Conservation (phyloP, 2,797 vertebrate genomes). For the Lithobates sylvaticus region DNA sequence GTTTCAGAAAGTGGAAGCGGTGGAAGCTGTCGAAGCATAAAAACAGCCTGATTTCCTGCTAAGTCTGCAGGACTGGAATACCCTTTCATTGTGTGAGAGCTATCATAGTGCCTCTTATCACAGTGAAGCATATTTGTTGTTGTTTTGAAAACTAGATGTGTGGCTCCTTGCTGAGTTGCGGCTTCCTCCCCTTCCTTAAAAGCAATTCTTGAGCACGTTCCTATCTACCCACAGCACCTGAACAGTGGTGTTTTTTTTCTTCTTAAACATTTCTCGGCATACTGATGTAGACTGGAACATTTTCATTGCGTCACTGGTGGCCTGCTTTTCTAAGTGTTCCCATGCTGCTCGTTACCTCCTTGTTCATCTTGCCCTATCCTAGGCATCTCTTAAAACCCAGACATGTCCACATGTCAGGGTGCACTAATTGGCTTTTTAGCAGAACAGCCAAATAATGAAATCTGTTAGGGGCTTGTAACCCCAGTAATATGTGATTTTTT, state of each 20-base stretch:
- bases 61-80: conserved; percentile 13
- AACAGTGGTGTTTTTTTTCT: background rate
- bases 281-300: background rate
- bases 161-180: conserved; percentile 24
- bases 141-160: conserved; percentile 36
- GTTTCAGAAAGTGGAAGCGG: conserved; percentile 5
- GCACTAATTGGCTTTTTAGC: background rate
- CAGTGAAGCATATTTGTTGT: conserved; percentile 47
- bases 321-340: conserved; percentile 15
- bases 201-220: conserved; percentile 4
- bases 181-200: conserved; percentile 1
- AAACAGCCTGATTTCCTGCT: conserved; percentile 28
- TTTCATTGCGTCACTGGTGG: background rate
- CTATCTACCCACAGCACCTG: conserved; percentile 44
- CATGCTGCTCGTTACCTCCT: background rate
- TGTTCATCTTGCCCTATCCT: conserved; percentile 41
- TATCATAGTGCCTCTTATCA: conserved; percentile 31
- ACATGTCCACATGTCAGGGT: background rate
- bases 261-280: background rate
- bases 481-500: no score
- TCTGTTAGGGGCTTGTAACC: no score
- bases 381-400: background rate
- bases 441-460: background rate
- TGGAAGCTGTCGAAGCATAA: conserved; percentile 28
- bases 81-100: conserved; percentile 37